Base-by-base conservation (phyloP, 2,888 invertebrate species). In the Acanthacorydalis orientalis region DNA sequence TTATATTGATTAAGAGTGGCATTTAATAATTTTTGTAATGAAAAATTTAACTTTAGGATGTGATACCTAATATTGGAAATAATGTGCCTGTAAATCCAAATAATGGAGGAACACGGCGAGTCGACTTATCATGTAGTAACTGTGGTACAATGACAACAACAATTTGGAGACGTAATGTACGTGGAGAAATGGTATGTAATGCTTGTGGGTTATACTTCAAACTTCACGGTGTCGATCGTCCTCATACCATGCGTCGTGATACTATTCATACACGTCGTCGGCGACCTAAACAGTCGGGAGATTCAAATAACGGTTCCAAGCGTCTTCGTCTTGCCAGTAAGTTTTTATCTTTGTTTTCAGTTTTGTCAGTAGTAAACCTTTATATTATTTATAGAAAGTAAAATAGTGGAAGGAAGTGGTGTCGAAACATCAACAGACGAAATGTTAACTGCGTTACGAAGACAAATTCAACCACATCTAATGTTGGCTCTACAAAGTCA, bases 101-200 rank as follows among this genome's bases (percentile, higher is more conserved):
- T 50, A 23, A 23, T 23, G 23, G 23, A 23, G 23, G 23, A 23
- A 57, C 64, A 6, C 68, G 78, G 54, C 73, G 89, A 45, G 78
- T 85, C 23, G 95, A 95, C 60, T 77, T 96, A 59, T 76, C 83
- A 11, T 97, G 97, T 68, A 88, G 89, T 56, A 97, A 97, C 73
- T 97, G 97, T 68, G 86, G 89, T 54, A 97, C 97, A n/a, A 82
- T 85, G 64, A 92, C 89, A 37, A 97, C 97, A 49, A 97, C 97
- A 0, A 86, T 97, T 53, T 97, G 97, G 97, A 74, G 97, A 58
- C 76, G 97, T 56, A 96, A 96, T 69, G 80, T 89, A 59, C 82
- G 88, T 59, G 96, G 96, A 2, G 95, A 97, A 72, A 95, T 97
- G 76, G 97, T 97, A 50, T 97, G 97, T 69, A 97, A 97, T 69